Conservation (phyloP, 2,888 invertebrate species). For the Drosophila merina region DNA sequence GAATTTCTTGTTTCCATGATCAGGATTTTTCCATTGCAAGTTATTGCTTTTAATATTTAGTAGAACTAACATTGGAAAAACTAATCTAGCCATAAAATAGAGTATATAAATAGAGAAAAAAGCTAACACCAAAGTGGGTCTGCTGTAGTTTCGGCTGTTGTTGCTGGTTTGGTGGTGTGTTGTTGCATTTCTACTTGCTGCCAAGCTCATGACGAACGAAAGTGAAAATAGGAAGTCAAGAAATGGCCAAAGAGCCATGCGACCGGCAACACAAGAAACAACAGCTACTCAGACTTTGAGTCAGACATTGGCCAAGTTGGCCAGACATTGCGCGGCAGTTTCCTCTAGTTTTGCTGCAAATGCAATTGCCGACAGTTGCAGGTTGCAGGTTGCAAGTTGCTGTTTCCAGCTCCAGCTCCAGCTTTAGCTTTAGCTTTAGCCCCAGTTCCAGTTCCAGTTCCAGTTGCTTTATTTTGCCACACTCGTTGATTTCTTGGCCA, state of each 20-base stretch:
- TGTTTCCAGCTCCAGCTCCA: conserved; percentile 29
- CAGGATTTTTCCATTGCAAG: neutral
- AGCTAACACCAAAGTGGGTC: conserved; percentile 44
- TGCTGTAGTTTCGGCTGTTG: conserved; percentile 31
- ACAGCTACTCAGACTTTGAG: conserved; percentile 37
- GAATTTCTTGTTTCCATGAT: too few relatives aligned
- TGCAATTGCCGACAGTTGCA: conserved; percentile 49
- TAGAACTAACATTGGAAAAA: neutral
- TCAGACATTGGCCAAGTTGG: conserved; percentile 70
- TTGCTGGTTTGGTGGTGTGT: conserved; percentile 37
- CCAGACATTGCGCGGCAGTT: conserved; percentile 62
- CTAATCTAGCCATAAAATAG: neutral
- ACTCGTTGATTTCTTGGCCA: conserved; percentile 73
- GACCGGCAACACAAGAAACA: conserved; percentile 56
- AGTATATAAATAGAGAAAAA: conserved; percentile 25
- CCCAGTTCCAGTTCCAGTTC: conserved; percentile 33
- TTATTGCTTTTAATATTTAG: neutral
- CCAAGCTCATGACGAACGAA: conserved; percentile 74
- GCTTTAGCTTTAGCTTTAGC: conserved; percentile 15
- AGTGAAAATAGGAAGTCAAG: conserved; percentile 80
- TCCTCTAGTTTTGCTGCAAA: conserved; percentile 58
- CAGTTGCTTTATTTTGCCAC: conserved; percentile 50
- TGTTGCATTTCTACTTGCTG: conserved; percentile 60
- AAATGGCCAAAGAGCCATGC: conserved; percentile 57
- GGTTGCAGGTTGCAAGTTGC: conserved; percentile 36